phyloP scores from a whole-genome alignment of 2,888 invertebrate genomes.

The Sialis lutaria region DNA sequence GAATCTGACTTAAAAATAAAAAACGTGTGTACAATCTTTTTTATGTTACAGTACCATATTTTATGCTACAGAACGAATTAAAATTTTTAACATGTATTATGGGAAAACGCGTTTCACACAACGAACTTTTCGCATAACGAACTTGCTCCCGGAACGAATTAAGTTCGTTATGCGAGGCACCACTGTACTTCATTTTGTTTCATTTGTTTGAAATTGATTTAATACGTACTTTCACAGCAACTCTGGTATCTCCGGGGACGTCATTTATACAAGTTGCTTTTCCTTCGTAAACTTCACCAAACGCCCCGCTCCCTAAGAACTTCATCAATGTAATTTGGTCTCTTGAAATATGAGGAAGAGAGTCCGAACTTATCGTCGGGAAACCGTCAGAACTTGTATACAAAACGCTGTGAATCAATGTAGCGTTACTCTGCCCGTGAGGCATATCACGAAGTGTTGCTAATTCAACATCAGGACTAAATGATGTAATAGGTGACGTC shows the following conservation, averaged over 20 bases:
- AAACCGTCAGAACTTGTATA: constrained; percentile 41
- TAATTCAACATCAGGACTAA: constrained; percentile 62
- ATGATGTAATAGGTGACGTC: constrained; percentile 25
- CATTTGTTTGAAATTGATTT: background rate
- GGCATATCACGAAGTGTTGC: constrained; percentile 76
- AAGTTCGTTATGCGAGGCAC: no score
- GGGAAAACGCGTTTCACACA: no score
- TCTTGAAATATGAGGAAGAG: constrained; percentile 70
- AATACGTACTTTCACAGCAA: constrained; percentile 70
- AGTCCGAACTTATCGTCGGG: constrained; percentile 57
- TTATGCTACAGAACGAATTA: no score
- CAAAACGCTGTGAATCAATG: constrained; percentile 63
- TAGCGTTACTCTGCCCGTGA: constrained; percentile 29
- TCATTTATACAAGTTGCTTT: constrained; percentile 50
- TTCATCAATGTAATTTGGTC: constrained; percentile 75
- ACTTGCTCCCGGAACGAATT: no score
- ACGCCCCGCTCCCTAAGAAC: constrained; percentile 89
- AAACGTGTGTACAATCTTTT: no score
- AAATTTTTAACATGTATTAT: no score
- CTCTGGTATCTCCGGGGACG: constrained; percentile 39
- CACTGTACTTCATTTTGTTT: background rate
- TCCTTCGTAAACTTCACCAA: constrained; percentile 94
- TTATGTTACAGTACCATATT: no score
- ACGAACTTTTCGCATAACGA: no score
- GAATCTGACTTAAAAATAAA: no score